Evolutionary conservation across 2,888 invertebrate genomes (phyloP), one percentile per base, ranked within the genome.

Genomic region (Diloba caeruleocephala): DNA sequence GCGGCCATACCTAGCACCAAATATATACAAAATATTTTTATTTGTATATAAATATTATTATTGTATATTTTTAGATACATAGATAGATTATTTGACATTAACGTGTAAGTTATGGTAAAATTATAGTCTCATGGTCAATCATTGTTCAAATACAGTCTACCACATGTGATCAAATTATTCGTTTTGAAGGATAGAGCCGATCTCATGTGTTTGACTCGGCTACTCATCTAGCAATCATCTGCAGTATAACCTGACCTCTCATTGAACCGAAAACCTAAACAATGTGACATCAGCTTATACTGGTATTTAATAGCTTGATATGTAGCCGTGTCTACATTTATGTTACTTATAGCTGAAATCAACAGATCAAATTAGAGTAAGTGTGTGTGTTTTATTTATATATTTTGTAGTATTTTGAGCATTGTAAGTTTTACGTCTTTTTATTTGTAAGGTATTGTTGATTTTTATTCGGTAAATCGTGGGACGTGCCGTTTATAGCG

Each of bases 1-100:
- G 69, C 48, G 65, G 68, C 68, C 68, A 68, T 68, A 68, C 2
- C n/a, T 46, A 52, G 46, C 49, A 68, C 68, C 68, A 68, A 68
- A 68, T 58, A 62, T 61, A 68, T 62, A 65, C 61, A 67, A 53
- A 39, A 37, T 12, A 12, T 48, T 57, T 58, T 55, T n/a, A n/a
- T n/a, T n/a, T 68, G 58, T 69, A 45, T 62, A 50, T 49, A 65
- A 39, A 14, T 29, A 42, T 33, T 42, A 51, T 23, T 43, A 49
- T 25, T 68, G 42, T 57, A 57, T 61, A 62, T 49, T 54, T 29
- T 44, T 54, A 64, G 48, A 19, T 36, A 36, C 7, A 12, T 36
- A 50, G 29, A 64, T 50, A 31, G 41, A 43, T 52, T 49, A 37
- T 46, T 53, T 56, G 53, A 67, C 51, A 49, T 13, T 67, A 48